Evolutionary conservation across 2,113 vertebrate genomes (phyloP).

Genomic region (Ctenomys sociabilis): DNA sequence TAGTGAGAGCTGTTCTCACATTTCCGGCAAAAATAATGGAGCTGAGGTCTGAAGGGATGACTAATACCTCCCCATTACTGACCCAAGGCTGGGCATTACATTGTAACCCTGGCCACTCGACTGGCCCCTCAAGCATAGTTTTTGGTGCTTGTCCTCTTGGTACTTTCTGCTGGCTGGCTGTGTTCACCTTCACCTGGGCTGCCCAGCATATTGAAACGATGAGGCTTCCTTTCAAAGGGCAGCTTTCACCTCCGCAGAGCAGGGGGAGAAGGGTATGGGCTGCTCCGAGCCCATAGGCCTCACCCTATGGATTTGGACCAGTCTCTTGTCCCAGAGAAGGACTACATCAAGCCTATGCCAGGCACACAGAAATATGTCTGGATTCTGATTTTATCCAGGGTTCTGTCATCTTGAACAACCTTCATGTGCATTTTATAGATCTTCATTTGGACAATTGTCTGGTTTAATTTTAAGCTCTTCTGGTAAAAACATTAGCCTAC

Average conservation of each 20-base stretch:
- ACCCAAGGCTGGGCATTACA: conserved; percentile 67
- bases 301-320: neutral
- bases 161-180: conserved; percentile 31
- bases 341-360: neutral
- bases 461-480: conserved; percentile 57
- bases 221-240: neutral
- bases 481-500: conserved; percentile 39
- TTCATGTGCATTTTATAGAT: neutral
- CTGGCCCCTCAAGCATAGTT: conserved; percentile 63
- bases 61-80: conserved; percentile 80
- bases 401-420: conserved; percentile 38
- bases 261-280: neutral
- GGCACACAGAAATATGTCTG: neutral
- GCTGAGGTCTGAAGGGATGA: conserved; percentile 78
- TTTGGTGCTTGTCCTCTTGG: conserved; percentile 60
- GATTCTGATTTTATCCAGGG: neutral
- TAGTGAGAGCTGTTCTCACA: conserved; percentile 82
- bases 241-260: neutral
- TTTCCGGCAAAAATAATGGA: conserved; percentile 83
- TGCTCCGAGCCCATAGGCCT: neutral
- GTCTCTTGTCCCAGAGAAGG: neutral
- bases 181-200: conserved; percentile 5
- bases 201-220: neutral
- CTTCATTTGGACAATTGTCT: conserved; percentile 66
- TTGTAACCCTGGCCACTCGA: conserved; percentile 60